phyloP scores from a whole-genome alignment of 2,113 vertebrate genomes.

The Barnardius zonarius region DNA sequence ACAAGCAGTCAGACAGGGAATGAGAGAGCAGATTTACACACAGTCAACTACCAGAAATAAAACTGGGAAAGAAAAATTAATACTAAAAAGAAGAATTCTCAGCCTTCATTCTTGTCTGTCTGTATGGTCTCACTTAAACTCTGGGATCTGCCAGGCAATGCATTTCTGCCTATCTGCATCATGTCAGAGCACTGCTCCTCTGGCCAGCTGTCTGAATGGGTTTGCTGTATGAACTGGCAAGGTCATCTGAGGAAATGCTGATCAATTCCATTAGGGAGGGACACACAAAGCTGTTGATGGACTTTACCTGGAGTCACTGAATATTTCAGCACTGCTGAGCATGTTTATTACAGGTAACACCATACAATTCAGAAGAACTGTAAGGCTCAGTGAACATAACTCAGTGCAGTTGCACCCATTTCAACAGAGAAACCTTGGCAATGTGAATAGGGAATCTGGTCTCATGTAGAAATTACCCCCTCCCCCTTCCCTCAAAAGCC shows the following conservation, averaged over 20 bases:
- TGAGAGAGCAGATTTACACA: neutral
- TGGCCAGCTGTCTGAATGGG: neutral
- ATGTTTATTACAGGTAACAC: neutral
- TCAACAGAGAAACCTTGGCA: neutral
- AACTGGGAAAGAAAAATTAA: neutral
- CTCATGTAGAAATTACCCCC: neutral
- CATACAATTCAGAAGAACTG: neutral
- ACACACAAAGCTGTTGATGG: neutral
- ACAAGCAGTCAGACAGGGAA: neutral
- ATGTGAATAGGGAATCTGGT: fast-evolving
- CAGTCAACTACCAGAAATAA: neutral
- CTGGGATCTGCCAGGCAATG: neutral
- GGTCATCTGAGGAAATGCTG: neutral
- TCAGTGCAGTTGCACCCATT: neutral
- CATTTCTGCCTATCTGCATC: neutral
- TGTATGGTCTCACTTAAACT: neutral
- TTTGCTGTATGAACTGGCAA: neutral
- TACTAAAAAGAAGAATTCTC: neutral
- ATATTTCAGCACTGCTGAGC: neutral
- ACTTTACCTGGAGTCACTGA: fast-evolving
- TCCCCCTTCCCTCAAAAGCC: neutral
- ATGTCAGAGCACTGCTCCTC: neutral
- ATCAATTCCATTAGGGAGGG: neutral
- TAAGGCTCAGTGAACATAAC: neutral
- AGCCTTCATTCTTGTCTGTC: neutral